These are phyloP conservation scores for Condylostylus longicornis DNA, from an alignment of 1,140 invertebrate genomes.

Conservation along the genomic window DNA sequence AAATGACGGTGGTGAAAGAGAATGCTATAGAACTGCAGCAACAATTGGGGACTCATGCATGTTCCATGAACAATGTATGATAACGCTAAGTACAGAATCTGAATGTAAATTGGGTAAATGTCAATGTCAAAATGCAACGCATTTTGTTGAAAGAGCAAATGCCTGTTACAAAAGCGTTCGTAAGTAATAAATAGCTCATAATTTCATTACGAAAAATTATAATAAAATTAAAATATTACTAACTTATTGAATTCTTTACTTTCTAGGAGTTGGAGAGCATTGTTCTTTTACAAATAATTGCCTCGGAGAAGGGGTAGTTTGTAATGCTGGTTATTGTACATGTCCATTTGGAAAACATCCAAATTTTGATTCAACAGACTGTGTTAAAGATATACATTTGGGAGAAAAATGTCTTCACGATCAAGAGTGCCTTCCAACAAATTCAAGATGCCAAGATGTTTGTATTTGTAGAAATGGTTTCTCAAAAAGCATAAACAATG, in stretches of 20 bases:
- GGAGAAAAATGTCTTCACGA: neutral
- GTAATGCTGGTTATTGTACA: neutral
- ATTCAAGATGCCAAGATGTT: neutral
- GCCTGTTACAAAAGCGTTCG: neutral
- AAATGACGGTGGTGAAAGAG: neutral
- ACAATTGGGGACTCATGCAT: neutral
- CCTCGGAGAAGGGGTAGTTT: neutral
- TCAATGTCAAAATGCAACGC: neutral
- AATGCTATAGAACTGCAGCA: neutral
- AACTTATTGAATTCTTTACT: no score
- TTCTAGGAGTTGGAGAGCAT: neutral
- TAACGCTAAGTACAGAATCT: constrained; percentile 1
- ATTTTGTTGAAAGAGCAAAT: neutral
- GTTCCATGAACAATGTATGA: neutral
- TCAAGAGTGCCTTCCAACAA: neutral
- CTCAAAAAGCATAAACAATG: neutral
- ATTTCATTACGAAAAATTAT: neutral
- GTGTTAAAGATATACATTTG: neutral
- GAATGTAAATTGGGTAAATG: neutral
- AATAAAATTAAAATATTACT: no score
- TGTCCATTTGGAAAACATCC: neutral
- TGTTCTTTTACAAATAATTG: neutral
- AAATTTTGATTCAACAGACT: neutral
- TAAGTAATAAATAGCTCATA: constrained; percentile 1
- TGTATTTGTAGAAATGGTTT: neutral